Conservation (phyloP, 2,888 invertebrate genomes). For the Cyaniris semiargus region DNA sequence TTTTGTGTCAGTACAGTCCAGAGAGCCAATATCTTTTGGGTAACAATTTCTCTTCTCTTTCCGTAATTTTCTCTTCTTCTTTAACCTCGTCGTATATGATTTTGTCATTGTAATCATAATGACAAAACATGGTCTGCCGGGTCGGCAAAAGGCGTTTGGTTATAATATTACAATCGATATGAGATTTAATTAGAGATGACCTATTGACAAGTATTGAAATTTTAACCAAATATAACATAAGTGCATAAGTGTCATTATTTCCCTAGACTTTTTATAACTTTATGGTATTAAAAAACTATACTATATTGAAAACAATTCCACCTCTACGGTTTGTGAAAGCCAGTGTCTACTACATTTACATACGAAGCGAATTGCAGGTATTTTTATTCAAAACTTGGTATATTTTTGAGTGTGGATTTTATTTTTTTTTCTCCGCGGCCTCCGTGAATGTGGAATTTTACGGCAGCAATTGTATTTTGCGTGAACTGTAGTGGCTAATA, state of each 20-base stretch:
- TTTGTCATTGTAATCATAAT: too few relatives aligned
- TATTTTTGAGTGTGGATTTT: not conserved
- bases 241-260: too few relatives aligned
- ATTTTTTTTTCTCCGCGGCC: not conserved
- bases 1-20: not conserved
- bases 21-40: not conserved
- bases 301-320: not conserved
- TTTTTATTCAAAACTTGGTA: not conserved
- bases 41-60: too few relatives aligned
- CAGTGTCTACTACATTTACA: not conserved
- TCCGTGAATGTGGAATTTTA: not conserved
- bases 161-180: too few relatives aligned
- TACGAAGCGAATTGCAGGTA: constrained; percentile 1
- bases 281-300: not conserved
- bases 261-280: not conserved
- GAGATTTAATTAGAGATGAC: too few relatives aligned
- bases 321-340: not conserved
- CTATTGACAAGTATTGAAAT: too few relatives aligned
- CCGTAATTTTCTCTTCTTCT: too few relatives aligned
- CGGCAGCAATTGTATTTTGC: not conserved
- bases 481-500: not conserved
- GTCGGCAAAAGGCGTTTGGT: too few relatives aligned
- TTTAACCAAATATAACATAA: too few relatives aligned
- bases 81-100: too few relatives aligned
- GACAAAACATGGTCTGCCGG: too few relatives aligned